Conservation (phyloP, 1,140 invertebrate species). For the Drosophila burlai region DNA sequence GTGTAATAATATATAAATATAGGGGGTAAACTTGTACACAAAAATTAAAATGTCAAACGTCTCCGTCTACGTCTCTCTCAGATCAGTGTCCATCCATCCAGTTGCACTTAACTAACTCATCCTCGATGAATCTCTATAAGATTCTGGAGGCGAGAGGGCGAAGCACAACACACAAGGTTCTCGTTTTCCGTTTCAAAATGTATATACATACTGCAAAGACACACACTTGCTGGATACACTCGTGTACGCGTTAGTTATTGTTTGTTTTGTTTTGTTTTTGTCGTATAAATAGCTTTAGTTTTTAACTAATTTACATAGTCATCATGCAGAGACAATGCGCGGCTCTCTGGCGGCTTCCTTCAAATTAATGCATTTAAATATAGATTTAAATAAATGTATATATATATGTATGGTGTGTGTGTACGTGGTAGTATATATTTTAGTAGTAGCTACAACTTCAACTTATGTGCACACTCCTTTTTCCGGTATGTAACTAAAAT, state of each 20-base stretch:
- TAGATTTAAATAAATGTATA: constrained; percentile 51
- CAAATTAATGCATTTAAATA: constrained; percentile 55
- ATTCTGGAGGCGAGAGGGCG: constrained; percentile 20
- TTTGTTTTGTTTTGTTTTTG: constrained; percentile 5
- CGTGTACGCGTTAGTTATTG: constrained; percentile 28
- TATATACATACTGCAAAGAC: constrained; percentile 68
- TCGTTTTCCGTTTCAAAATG: constrained; percentile 34
- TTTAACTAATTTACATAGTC: constrained; percentile 83
- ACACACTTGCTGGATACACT: constrained; percentile 73
- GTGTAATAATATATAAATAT: constrained; percentile 71
- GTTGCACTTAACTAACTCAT: constrained; percentile 1
- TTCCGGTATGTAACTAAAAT: constrained; percentile 59
- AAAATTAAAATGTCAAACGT: constrained; percentile 74
- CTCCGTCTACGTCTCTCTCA: constrained; percentile 15
- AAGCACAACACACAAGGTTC: constrained; percentile 1
- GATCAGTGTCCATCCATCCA: constrained; percentile 32
- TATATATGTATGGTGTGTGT: constrained; percentile 32
- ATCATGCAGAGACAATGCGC: constrained; percentile 77
- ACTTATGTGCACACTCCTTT: constrained; percentile 73
- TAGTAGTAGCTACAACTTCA: constrained; percentile 80
- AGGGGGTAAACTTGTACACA: constrained; percentile 76
- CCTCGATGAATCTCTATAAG: constrained; percentile 19
- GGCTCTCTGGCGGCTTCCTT: constrained; percentile 67
- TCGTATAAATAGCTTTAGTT: constrained; percentile 80
- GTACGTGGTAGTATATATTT: constrained; percentile 55